phyloP scores from a whole-genome alignment of 2,888 invertebrate genomes.

The Limnephilus marmoratus region DNA sequence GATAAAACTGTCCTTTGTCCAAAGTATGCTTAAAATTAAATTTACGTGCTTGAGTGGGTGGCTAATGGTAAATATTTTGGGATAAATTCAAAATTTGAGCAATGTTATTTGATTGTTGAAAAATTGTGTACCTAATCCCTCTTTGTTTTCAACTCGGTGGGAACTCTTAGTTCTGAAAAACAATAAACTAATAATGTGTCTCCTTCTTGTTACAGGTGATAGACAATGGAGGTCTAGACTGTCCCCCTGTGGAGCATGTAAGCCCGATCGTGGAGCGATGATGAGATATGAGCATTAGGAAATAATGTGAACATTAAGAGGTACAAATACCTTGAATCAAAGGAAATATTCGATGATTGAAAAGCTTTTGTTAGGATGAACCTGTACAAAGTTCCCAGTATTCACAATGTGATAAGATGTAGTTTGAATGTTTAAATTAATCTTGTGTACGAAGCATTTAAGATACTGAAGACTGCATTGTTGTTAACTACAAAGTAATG shows the following conservation, averaged over 20 bases:
- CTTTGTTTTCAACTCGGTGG: not conserved
- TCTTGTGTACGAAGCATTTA: slow-evolving; percentile 39
- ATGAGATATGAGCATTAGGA: slow-evolving; percentile 40
- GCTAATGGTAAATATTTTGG: no score
- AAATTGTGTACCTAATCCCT: not conserved
- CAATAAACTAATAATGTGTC: slow-evolving; percentile 5
- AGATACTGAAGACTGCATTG: slow-evolving; percentile 45
- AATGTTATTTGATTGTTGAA: not conserved
- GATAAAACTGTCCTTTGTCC: not conserved
- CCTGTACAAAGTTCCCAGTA: slow-evolving; percentile 52
- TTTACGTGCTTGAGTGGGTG: not conserved
- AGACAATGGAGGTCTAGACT: slow-evolving; percentile 58
- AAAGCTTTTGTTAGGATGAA: slow-evolving; percentile 26
- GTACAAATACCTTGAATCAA: slow-evolving; percentile 23
- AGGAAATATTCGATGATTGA: not conserved
- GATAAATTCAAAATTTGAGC: not conserved
- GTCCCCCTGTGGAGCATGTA: slow-evolving; percentile 45
- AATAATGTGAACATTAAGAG: slow-evolving; percentile 25
- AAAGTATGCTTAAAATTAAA: not conserved
- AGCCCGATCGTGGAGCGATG: slow-evolving; percentile 64
- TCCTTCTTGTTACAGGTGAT: slow-evolving; percentile 60
- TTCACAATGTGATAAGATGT: slow-evolving; percentile 53
- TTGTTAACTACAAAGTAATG: slow-evolving; percentile 30
- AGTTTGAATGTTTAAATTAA: slow-evolving; percentile 21
- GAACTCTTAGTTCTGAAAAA: not conserved